These are phyloP conservation scores for Madoqua kirkii DNA, from an alignment of 2,113 vertebrate genomes.

Conservation along the genomic window DNA sequence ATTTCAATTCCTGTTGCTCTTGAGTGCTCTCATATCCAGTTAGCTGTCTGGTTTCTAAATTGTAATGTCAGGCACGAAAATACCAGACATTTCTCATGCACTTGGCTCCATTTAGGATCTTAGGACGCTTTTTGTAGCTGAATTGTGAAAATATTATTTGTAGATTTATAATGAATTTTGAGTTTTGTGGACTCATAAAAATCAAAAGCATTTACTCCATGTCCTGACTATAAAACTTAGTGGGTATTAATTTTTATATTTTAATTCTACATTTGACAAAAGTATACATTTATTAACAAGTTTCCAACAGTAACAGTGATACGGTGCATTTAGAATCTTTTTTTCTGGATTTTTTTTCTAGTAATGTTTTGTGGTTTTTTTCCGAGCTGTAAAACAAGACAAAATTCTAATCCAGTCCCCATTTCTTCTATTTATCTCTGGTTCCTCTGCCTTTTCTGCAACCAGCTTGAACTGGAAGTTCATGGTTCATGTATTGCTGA, in stretches of 20 bases:
- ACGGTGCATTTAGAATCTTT: neutral
- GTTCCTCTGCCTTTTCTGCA: no score
- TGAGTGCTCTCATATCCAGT: neutral
- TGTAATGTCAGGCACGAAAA: neutral
- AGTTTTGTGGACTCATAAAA: neutral
- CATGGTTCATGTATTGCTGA: no score
- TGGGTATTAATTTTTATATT: neutral
- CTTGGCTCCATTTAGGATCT: neutral
- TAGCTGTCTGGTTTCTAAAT: neutral
- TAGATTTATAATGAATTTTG: neutral
- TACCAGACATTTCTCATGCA: neutral
- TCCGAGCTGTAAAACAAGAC: neutral
- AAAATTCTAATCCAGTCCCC: neutral
- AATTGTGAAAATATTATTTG: neutral
- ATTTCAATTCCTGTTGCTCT: neutral
- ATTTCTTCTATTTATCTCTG: neutral
- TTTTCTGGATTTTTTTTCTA: neutral
- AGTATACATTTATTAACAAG: neutral
- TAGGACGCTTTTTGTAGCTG: neutral
- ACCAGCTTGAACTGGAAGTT: neutral
- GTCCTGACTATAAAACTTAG: neutral
- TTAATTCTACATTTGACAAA: neutral
- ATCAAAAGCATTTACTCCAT: neutral
- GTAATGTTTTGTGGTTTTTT: neutral
- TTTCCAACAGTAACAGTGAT: neutral